Percentiles rank a stretch among this genome's conserved stretches.
phyloP scores from a whole-genome alignment of 2,797 vertebrate genomes.

The Enteromius argenteus region DNA sequence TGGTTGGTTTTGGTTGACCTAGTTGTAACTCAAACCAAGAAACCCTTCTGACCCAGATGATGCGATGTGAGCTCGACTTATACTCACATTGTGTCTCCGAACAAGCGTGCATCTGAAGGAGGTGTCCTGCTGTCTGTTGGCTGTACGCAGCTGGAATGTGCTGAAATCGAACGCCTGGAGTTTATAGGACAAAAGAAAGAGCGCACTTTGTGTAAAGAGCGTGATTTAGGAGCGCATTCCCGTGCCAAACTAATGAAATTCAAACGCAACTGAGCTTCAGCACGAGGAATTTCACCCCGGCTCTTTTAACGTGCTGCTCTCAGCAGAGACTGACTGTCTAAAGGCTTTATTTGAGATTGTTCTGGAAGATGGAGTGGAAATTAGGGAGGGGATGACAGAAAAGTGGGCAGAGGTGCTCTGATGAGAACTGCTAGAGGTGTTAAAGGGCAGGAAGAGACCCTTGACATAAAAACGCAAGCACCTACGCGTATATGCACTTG shows the following conservation, averaged over 20 bases:
- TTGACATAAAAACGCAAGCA: not conserved
- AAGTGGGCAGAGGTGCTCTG: not conserved
- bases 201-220: not conserved
- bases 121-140: constrained; percentile 12
- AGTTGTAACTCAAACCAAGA: constrained; percentile 29
- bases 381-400: constrained; percentile 28
- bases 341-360: constrained; percentile 24
- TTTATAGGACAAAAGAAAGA: constrained; percentile 17
- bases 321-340: not conserved
- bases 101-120: not conserved
- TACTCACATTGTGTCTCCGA: not conserved
- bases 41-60: constrained; percentile 25
- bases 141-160: not conserved
- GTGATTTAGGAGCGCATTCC: constrained; percentile 15
- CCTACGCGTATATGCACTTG: constrained; percentile 5
- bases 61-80: not conserved
- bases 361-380: constrained; percentile 20
- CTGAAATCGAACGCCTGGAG: constrained; percentile 18
- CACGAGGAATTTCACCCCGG: constrained; percentile 4
- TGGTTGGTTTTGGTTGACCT: constrained; percentile 38
- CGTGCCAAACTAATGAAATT: constrained; percentile 31
- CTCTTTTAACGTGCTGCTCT: not conserved
- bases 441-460: constrained; percentile 41
- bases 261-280: constrained; percentile 21
- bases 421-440: constrained; percentile 40